Base-by-base conservation (phyloP, 2,888 invertebrate species). In the Achlya flavicornis region DNA sequence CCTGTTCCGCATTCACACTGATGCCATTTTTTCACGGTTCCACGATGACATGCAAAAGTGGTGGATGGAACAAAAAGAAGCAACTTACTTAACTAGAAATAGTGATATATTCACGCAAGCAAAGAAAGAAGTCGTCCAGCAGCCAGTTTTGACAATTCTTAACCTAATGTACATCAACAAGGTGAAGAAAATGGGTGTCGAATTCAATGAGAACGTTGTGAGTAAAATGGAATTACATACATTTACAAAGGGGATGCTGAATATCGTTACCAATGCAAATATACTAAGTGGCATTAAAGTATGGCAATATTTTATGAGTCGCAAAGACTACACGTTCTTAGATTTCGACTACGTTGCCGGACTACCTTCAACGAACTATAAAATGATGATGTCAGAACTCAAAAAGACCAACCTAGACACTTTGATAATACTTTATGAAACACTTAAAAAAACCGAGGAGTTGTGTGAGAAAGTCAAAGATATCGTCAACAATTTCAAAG, bases 21-120 rank as follows among this genome's bases (percentile, higher is more conserved):
- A 84, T 63, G 81, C 83, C 6, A 83, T 83, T 61, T 84, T 77
- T 64, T 69, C 83, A 14, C 72, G 77, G 65, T 80, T 78, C 63
- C 84, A 84, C 63, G 82, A 83, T n/a, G 77, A 80, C 69, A 75
- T 84, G 64, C 82, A 82, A 70, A 83, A 83, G 66, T 84, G 84
- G 84, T 84, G 84, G 84, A 79, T 82, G 71, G 65, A 69, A 57
- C 69, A 70, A 58, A 72, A 73, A 0, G 68, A 76, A 48, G 77
- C 75, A 0, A 66, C 69, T 5, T 84, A 83, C 60, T 65, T 83
- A 41, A 79, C 75, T 10, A 76, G 74, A 62, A 66, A 61, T 11
- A 76, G 74, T 62, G 70, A 68, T 12, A 77, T 77, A 64, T 84
- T 78, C 63, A 73, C 80, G 59, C 68, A 71, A 66, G 78, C 83